These are phyloP conservation scores for Limnephilus auricula DNA, from an alignment of 2,888 invertebrate species.

Conservation along the genomic window DNA sequence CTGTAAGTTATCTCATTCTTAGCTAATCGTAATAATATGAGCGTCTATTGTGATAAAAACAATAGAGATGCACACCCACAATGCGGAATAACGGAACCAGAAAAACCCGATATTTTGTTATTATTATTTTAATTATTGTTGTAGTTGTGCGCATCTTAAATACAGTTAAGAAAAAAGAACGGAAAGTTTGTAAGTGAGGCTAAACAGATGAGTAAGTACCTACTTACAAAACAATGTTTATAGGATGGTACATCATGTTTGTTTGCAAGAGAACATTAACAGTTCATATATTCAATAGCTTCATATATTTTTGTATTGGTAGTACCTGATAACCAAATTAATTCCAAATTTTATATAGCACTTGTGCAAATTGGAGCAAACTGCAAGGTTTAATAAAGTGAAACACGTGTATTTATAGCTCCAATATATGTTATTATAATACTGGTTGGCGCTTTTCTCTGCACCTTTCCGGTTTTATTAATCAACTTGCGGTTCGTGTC, in stretches of 20 bases:
- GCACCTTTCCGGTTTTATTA: neutral
- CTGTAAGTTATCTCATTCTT: constrained; percentile 39
- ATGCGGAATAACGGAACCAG: constrained; percentile 17
- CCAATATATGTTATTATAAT: neutral
- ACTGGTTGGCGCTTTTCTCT: neutral
- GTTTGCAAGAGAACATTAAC: neutral
- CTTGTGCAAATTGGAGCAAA: neutral
- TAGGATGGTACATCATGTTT: neutral
- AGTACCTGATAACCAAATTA: no score
- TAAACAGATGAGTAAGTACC: neutral
- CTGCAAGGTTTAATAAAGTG: neutral
- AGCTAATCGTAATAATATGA: neutral
- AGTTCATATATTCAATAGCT: no score
- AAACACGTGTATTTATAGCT: neutral
- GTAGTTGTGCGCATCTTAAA: neutral
- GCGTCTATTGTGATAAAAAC: constrained; percentile 11
- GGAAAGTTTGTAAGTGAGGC: neutral
- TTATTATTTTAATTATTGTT: constrained; percentile 1
- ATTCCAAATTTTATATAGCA: neutral
- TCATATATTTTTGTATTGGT: no score
- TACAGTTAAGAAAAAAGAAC: neutral
- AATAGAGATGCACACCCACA: neutral
- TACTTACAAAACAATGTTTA: neutral
- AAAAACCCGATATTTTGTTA: neutral
- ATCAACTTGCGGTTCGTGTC: neutral